Base-by-base conservation (phyloP, 2,888 invertebrate genomes). In the Netelia virgata region DNA sequence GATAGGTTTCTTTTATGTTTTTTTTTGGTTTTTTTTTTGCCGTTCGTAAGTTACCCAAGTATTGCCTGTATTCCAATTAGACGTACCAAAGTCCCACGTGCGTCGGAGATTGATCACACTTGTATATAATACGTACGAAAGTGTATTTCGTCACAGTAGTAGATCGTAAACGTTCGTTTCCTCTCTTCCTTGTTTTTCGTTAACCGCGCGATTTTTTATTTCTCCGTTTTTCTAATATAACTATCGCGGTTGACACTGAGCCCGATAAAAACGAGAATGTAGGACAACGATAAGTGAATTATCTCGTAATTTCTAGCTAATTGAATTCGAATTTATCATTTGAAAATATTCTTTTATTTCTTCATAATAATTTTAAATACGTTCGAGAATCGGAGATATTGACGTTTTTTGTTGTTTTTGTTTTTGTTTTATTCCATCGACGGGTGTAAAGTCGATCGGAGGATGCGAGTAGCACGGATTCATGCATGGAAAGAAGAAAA, bases 61-160 rank as follows among this genome's bases (percentile, higher is more conserved):
- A 88, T 89, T 87, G 81, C 86, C 72, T 84, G 88, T 88, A 86
- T 89, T 89, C 86, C 86, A 88, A 88, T 82, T 47, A 79, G 84
- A 84, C 76, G 84, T 84, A 82, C 83, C 87, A 86, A 72, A 88
- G 83, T 82, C 88, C 87, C 87, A 85, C 84, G 88, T 74, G 87
- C 74, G 69, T 86, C 79, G 83, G 87, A 86, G 88, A 85, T 85
- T 87, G 84, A 83, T 86, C 77, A 86, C 80, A 80, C 83, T 74
- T 83, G 83, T 78, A 74, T 87, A 88, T 90, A 89, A 88, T 89
- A 88, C 89, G 88, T 89, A 89, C 87, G 90, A 90, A 86, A 89
- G 87, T 85, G 86, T 87, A 86, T 88, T 61, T 85, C 75, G 80
- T 83, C 75, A 76, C 75, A 81, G 61, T 72, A 76, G 72, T 81